Conservation (phyloP, 2,113 vertebrate genomes). For the Tauraco erythrolophus region DNA sequence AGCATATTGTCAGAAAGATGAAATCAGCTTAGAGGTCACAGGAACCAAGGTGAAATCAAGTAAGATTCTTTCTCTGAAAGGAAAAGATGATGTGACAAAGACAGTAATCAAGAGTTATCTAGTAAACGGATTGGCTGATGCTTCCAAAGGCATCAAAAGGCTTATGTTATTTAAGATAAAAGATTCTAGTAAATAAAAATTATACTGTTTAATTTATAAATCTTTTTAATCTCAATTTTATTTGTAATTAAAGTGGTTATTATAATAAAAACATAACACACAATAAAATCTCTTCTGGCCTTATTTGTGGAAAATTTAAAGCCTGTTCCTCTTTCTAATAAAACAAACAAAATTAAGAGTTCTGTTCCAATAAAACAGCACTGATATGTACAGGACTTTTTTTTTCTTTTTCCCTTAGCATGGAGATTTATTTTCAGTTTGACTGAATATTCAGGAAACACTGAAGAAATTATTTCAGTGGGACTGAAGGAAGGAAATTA, state of each 20-base stretch:
- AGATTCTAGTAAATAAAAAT: background rate
- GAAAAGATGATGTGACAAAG: constrained; percentile 10
- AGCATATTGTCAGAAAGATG: background rate
- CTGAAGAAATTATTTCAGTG: background rate
- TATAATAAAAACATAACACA: background rate
- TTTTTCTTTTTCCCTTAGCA: background rate
- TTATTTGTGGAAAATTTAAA: background rate
- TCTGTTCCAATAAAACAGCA: background rate
- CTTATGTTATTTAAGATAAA: background rate
- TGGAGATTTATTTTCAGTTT: background rate
- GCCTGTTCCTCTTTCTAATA: background rate
- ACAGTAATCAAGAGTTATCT: background rate
- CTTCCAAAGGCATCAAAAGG: background rate
- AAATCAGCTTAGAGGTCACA: background rate
- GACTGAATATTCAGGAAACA: background rate
- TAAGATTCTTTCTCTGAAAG: background rate
- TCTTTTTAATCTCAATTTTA: background rate
- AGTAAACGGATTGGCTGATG: background rate
- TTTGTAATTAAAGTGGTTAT: background rate
- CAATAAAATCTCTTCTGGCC: background rate
- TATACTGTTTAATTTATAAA: background rate
- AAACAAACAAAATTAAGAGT: background rate
- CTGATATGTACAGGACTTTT: background rate
- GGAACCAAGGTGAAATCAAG: constrained; percentile 5
- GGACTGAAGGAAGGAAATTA: background rate